These are phyloP conservation scores for Ormyrus rosae DNA, from an alignment of 2,888 invertebrate species.

Conservation along the genomic window DNA sequence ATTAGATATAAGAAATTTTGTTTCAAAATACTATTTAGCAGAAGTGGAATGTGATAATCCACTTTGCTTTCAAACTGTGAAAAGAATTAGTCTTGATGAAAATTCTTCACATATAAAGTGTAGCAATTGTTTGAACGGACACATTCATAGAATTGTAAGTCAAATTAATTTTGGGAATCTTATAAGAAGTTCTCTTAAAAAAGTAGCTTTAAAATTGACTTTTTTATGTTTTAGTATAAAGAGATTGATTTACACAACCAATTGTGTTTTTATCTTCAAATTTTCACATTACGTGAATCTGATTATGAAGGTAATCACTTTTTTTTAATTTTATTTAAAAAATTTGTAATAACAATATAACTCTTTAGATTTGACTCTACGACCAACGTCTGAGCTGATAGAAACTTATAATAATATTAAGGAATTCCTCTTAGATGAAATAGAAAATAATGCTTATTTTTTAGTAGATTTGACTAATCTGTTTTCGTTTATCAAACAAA, in stretches of 20 bases:
- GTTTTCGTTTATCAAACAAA: background rate
- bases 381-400: background rate
- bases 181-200: too few relatives aligned
- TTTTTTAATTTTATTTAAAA: background rate
- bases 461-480: slow-evolving; percentile 8
- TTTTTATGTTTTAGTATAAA: slow-evolving; percentile 25
- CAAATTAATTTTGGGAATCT: too few relatives aligned
- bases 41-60: slow-evolving; percentile 94
- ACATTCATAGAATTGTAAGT: background rate
- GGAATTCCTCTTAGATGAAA: slow-evolving; percentile 22
- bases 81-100: slow-evolving; percentile 80
- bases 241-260: slow-evolving; percentile 13
- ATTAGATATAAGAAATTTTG: slow-evolving; percentile 81
- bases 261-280: background rate
- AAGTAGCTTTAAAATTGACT: background rate
- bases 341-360: background rate
- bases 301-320: background rate
- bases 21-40: slow-evolving; percentile 86
- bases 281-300: slow-evolving; percentile 10
- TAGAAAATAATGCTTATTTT: slow-evolving; percentile 24
- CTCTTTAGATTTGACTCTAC: slow-evolving; percentile 1
- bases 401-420: background rate
- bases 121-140: slow-evolving; percentile 84
- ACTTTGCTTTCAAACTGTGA: slow-evolving; percentile 85
- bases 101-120: slow-evolving; percentile 83